Percentiles rank a stretch among this genome's conserved stretches.
These are phyloP conservation scores for Tyrophagus putrescentiae DNA, from an alignment of 1,140 invertebrate genomes.

Conservation along the genomic window DNA sequence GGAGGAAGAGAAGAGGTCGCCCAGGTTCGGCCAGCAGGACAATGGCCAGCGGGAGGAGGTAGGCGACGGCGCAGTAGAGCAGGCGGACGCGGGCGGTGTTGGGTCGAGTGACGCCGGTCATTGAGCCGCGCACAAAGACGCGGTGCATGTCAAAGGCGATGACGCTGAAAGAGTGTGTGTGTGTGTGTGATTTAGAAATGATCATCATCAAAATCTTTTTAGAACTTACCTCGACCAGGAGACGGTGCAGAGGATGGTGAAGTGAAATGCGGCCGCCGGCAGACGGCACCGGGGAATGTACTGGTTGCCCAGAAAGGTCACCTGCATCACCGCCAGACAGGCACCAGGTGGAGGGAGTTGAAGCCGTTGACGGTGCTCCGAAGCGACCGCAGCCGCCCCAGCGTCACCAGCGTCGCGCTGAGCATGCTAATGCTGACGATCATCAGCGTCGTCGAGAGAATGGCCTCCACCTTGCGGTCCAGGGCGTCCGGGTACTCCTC, in stretches of 20 bases:
- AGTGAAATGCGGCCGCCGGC: constrained; percentile 14
- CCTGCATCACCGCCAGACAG: background rate
- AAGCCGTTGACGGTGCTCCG: constrained; percentile 11
- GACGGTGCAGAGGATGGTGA: constrained; percentile 9
- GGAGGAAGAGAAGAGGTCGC: constrained; percentile 30
- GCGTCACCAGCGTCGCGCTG: constrained; percentile 7
- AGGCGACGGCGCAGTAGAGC: constrained; percentile 33
- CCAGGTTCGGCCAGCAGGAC: constrained; percentile 29
- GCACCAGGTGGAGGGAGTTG: constrained; percentile 16
- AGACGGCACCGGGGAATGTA: constrained; percentile 1
- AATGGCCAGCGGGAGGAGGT: constrained; percentile 31
- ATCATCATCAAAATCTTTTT: too few species aligned
- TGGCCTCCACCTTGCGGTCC: constrained; percentile 1
- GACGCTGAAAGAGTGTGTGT: constrained; percentile 19
- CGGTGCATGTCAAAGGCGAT: constrained; percentile 27
- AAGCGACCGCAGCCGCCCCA: background rate
- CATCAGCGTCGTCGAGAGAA: constrained; percentile 12
- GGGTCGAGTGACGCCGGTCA: constrained; percentile 19
- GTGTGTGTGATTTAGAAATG: background rate
- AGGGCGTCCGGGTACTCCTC: background rate
- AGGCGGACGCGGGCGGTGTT: constrained; percentile 26
- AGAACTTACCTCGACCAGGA: constrained; percentile 21
- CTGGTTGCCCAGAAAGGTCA: constrained; percentile 3
- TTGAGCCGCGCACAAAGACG: constrained; percentile 24
- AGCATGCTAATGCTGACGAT: constrained; percentile 2